Evolutionary conservation across 2,113 vertebrate genomes (phyloP), one percentile per base, ranked within the genome.

Genomic region (Nothobranchius furzeri): DNA sequence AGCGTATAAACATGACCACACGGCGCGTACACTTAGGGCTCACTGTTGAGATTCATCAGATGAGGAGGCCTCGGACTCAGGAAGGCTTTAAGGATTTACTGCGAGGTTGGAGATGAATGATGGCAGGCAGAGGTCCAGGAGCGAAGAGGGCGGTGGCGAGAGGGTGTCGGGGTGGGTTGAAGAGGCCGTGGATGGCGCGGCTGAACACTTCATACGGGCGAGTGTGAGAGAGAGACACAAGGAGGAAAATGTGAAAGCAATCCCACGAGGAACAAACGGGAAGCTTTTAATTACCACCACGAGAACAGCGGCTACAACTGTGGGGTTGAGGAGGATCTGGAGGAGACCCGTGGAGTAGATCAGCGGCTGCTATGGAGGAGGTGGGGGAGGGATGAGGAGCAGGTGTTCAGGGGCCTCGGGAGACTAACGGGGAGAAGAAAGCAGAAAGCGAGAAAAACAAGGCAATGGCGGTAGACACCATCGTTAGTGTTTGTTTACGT

Each of bases 21-120:
- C 48, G 13, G 15, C 43, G 20, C 55, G 35, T 25, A 57, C 60
- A 55, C 42, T 65, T 40, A 30, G 15, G 37, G 25, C 12, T n/a
- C 35, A 25, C 54, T 24, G 48, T 56, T 46, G 45, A n/a, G 47
- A 52, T 9, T 20, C 48, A 51, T 64, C 49, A 66, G 51, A 46
- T 36, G 63, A 12, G 12, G 30, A 15, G 43, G 54, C 11, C 51
- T n/a, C 52, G 4, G 42, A 55, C 49, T 10, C 12, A 40, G 13
- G 49, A 36, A 35, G 52, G 43, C 53, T 55, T 55, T 55, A 47
- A 55, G 46, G 51, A 55, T 65, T 55, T 36, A 55, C 46, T 35
- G 51, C 25, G 15, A 54, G 64, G 52, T 36, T 48, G 9, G 45
- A 48, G 53, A 67, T 67, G 64, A 56, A 20, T 57, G 64, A 56